Percentiles rank a stretch among this genome's conserved stretches.
These are phyloP conservation scores for Petrolisthes manimaculis DNA, from an alignment of 2,888 invertebrate species.

Conservation along the genomic window DNA sequence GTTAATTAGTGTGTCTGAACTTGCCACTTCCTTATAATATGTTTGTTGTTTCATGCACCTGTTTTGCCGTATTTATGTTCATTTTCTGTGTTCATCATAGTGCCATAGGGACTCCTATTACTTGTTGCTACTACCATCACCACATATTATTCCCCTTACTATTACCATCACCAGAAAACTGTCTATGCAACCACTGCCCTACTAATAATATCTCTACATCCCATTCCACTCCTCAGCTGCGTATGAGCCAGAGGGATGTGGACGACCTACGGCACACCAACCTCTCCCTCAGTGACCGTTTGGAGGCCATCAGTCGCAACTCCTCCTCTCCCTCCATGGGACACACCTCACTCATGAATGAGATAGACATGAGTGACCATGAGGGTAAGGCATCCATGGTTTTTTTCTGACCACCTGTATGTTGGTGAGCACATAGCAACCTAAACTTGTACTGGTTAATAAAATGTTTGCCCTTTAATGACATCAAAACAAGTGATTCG, in stretches of 20 bases:
- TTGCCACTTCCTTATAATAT: too few species aligned
- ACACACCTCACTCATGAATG: constrained; percentile 84
- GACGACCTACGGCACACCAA: constrained; percentile 81
- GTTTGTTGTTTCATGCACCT: too few species aligned
- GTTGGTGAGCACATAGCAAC: too few species aligned
- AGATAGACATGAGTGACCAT: constrained; percentile 79
- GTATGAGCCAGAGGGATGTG: constrained; percentile 74
- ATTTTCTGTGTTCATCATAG: too few species aligned
- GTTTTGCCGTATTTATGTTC: too few species aligned
- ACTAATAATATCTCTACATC: too few species aligned
- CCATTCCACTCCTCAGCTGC: constrained; percentile 68
- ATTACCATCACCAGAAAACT: neutral
- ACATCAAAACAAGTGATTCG: too few species aligned
- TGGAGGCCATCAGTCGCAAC: constrained; percentile 75
- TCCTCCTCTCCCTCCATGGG: constrained; percentile 69
- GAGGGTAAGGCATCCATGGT: constrained; percentile 54
- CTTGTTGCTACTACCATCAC: neutral
- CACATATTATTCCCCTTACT: neutral
- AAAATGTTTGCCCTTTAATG: too few species aligned
- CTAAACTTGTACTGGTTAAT: too few species aligned
- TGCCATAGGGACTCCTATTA: too few species aligned
- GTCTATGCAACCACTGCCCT: neutral
- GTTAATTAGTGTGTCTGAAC: too few species aligned
- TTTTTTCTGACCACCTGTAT: too few species aligned
- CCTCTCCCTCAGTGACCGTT: constrained; percentile 78